Conservation (phyloP, 2,888 invertebrate species). For the Drosophila setosimentum region DNA sequence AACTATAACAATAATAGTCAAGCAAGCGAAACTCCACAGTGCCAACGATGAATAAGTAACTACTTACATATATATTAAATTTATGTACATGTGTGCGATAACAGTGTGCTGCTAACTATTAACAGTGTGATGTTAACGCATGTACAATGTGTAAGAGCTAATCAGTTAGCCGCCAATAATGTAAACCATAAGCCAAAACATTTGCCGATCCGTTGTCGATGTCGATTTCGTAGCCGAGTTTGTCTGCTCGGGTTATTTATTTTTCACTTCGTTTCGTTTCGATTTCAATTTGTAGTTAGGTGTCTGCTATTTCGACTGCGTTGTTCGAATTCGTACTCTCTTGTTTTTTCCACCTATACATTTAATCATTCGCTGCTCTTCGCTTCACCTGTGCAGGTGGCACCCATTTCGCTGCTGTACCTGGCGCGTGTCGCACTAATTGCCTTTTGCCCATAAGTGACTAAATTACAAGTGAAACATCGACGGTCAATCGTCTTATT, state of each 20-base stretch:
- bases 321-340: conserved; percentile 50
- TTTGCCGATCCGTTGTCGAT: conserved; percentile 41
- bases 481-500: conserved; percentile 17
- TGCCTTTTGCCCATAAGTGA: conserved; percentile 30
- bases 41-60: not conserved
- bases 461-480: conserved; percentile 13
- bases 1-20: conserved; percentile 9
- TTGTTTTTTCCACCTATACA: conserved; percentile 55
- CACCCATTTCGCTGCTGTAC: conserved; percentile 46
- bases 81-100: conserved; percentile 1
- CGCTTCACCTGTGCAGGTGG: conserved; percentile 84
- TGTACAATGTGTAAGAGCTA: conserved; percentile 32
- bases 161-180: conserved; percentile 50
- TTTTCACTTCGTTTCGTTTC: conserved; percentile 49
- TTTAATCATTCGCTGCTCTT: conserved; percentile 83
- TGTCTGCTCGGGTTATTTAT: conserved; percentile 24
- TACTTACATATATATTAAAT: not conserved
- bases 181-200: conserved; percentile 36
- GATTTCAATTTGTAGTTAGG: conserved; percentile 56
- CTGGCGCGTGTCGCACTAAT: conserved; percentile 63
- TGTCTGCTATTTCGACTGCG: conserved; percentile 42
- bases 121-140: conserved; percentile 31
- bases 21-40: conserved; percentile 9
- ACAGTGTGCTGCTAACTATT: conserved; percentile 17
- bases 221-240: conserved; percentile 3